Conservation (phyloP, 2,888 invertebrate species). For the Hydropsyche betteni region DNA sequence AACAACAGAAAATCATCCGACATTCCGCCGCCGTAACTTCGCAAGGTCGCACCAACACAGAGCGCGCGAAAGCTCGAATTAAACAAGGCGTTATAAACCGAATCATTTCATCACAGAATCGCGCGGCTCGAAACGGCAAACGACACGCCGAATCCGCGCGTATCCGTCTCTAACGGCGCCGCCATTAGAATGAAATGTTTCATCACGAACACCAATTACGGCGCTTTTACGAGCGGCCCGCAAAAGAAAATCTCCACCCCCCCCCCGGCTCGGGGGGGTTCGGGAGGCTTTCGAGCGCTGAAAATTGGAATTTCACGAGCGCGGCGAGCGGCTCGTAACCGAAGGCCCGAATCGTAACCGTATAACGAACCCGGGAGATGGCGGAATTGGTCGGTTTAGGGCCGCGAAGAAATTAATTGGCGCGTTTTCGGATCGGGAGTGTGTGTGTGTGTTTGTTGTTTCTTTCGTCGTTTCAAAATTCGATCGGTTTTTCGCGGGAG, state of each 20-base stretch:
- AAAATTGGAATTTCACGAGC: slow-evolving; percentile 37
- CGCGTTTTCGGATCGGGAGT: too few relatives aligned
- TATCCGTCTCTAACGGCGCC: slow-evolving; percentile 22
- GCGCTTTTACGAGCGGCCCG: slow-evolving; percentile 37
- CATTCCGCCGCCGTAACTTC: too few relatives aligned
- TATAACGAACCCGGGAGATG: neutral
- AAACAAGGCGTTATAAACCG: slow-evolving; percentile 9
- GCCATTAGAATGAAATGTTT: slow-evolving; percentile 41
- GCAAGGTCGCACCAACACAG: neutral
- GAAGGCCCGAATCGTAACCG: slow-evolving; percentile 16
- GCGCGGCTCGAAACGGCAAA: slow-evolving; percentile 9
- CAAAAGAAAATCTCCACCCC: slow-evolving; percentile 35
- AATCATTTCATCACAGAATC: neutral
- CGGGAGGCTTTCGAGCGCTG: slow-evolving; percentile 20
- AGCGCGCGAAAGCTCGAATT: neutral
- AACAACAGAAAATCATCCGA: too few relatives aligned
- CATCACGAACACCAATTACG: slow-evolving; percentile 41
- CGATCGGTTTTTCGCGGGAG: neutral
- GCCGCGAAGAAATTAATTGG: neutral
- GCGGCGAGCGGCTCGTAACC: slow-evolving; percentile 22
- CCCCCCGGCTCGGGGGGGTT: neutral
- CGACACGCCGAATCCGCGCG: slow-evolving; percentile 8
- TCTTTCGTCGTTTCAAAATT: neutral
- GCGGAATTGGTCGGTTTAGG: slow-evolving; percentile 32
- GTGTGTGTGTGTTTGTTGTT: too few relatives aligned